Conservation (phyloP, 2,797 vertebrate species). For the Pantherophis alleghaniensis region DNA sequence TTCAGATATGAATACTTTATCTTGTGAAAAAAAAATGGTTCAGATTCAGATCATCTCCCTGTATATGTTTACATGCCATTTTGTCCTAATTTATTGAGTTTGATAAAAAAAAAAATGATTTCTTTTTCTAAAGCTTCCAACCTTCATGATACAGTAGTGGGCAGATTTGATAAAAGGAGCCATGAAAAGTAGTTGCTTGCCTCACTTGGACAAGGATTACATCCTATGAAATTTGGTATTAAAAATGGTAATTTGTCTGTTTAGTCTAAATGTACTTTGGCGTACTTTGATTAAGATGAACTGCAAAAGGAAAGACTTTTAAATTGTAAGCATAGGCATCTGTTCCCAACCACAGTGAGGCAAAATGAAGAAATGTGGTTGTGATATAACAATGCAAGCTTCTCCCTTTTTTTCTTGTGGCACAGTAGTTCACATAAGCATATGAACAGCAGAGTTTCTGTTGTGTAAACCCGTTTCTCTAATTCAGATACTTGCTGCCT, state of each 20-base stretch:
- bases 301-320: too few relatives aligned
- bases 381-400: too few relatives aligned
- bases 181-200: not conserved
- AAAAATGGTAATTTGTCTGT: not conserved
- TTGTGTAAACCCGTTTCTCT: too few relatives aligned
- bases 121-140: not conserved
- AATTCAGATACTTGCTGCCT: too few relatives aligned
- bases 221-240: constrained; percentile 3
- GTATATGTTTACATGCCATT: not conserved
- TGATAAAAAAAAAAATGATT: not conserved
- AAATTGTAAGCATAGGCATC: too few relatives aligned
- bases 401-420: too few relatives aligned
- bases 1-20: not conserved
- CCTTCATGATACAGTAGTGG: not conserved
- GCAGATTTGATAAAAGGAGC: not conserved
- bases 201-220: not conserved
- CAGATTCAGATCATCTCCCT: constrained; percentile 7
- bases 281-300: too few relatives aligned
- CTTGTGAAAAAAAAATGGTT: constrained; percentile 18
- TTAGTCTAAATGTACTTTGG: not conserved
- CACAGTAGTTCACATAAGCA: too few relatives aligned
- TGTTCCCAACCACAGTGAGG: too few relatives aligned
- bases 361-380: too few relatives aligned
- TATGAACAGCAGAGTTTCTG: too few relatives aligned
- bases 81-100: not conserved